Evolutionary conservation across 2,797 vertebrate species (phyloP), one percentile per base, ranked within the genome.

Genomic region (Sebastes steindachneri): DNA sequence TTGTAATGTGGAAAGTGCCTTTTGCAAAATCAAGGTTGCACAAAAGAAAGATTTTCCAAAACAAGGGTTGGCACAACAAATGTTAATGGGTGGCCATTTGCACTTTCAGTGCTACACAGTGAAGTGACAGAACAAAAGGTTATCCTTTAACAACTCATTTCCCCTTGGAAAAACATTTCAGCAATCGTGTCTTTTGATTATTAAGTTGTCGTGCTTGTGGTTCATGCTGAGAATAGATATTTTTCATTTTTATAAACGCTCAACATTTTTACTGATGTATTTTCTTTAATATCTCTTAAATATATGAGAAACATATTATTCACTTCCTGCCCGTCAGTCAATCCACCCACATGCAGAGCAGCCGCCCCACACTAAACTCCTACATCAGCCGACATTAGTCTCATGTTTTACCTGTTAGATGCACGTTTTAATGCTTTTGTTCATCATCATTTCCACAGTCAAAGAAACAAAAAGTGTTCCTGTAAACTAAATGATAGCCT

Each of bases 21-120:
- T 41, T 65, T 71, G 21, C 7, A 35, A 77, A 79, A 77, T 58
- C 60, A 33, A 63, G 29, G 28, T 73, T 69, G 31, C 19, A 68
- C 28, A 41, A 84, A 80, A 62, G 15, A 73, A 55, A 71, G 4
- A 45, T 64, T 62, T 73, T 59, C 9, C 28, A 41, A 23, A 53
- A 55, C 28, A 41, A 37, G 23, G 48, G 25, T 45, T 65, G 26
- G 28, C 4, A 55, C 3, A 2, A 59, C 7, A 58, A 23, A 55
- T 60, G 53, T 62, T 73, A 37, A 69, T 45, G 29, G 25, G 25
- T 23, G 19, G 9, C 6, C 9, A 31, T 63, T 35, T n/a, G 29
- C 17, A 70, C 33, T 33, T 63, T 65, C 12, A 45, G 21, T 67
- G 55, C 14, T 63, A 23, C n/a, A 26, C 7, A 57, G 45, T 48